Conservation (phyloP, 2,888 invertebrate genomes). For the Eupeodes luniger region DNA sequence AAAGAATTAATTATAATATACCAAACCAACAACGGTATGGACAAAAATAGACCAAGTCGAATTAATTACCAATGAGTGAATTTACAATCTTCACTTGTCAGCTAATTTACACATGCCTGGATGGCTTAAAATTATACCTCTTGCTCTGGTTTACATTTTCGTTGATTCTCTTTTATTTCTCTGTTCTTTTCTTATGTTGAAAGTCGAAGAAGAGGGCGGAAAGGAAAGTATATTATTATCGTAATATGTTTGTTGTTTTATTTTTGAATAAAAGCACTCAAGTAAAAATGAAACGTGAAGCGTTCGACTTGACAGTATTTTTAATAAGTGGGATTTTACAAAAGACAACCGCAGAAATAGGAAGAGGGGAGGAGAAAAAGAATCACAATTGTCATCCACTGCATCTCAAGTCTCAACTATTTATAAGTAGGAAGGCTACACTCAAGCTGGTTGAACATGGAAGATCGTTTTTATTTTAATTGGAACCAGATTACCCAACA, state of each 20-base stretch:
- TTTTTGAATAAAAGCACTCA: constrained; percentile 60
- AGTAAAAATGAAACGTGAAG: constrained; percentile 73
- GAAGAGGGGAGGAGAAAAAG: constrained; percentile 5
- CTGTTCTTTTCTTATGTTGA: background rate
- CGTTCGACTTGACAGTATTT: constrained; percentile 58
- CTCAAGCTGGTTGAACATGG: constrained; percentile 48
- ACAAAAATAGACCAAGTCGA: constrained; percentile 65
- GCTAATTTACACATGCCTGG: constrained; percentile 68
- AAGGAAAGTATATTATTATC: constrained; percentile 32
- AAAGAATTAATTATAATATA: constrained; percentile 34
- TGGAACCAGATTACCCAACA: constrained; percentile 63
- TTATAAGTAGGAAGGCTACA: background rate
- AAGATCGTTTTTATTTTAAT: constrained; percentile 64
- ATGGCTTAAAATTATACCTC: too few relatives aligned
- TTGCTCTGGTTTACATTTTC: constrained; percentile 33
- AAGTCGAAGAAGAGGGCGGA: constrained; percentile 41
- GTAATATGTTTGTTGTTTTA: constrained; percentile 5
- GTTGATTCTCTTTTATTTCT: constrained; percentile 29
- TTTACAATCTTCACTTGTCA: constrained; percentile 69
- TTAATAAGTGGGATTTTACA: constrained; percentile 33
- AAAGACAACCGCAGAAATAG: constrained; percentile 28
- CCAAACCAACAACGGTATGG: too few relatives aligned
- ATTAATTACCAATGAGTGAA: constrained; percentile 69
- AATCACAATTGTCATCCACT: constrained; percentile 60
- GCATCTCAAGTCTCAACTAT: constrained; percentile 11